Evolutionary conservation across 2,888 invertebrate species (phyloP).

Genomic region (Gnatocerus cornutus): DNA sequence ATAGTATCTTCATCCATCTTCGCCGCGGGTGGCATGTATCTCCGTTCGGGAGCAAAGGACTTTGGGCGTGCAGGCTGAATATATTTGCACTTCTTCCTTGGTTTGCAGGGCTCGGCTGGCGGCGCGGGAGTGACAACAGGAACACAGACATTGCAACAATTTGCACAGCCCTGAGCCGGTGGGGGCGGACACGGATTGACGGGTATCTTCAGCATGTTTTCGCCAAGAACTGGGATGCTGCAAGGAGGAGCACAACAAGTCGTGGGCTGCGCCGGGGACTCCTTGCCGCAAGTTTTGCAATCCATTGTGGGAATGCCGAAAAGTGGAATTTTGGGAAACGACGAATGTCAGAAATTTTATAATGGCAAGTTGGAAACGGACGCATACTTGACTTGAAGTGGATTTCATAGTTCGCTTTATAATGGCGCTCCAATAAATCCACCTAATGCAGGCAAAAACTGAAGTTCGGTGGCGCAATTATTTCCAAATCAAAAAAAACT

Average conservation of each 20-base stretch:
- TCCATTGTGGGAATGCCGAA: slow-evolving; percentile 54
- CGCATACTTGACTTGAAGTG: not conserved
- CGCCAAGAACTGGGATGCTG: slow-evolving; percentile 61
- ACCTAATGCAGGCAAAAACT: too few species aligned
- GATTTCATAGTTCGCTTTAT: not conserved
- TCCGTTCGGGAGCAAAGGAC: slow-evolving; percentile 74
- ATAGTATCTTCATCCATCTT: slow-evolving; percentile 78
- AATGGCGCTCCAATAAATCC: too few species aligned
- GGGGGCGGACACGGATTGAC: slow-evolving; percentile 61
- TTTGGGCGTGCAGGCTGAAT: slow-evolving; percentile 76
- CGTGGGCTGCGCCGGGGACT: slow-evolving; percentile 47
- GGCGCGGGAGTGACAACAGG: slow-evolving; percentile 59
- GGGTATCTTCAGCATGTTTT: slow-evolving; percentile 58
- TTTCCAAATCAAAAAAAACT: too few species aligned
- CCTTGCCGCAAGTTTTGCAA: slow-evolving; percentile 60
- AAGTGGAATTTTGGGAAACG: slow-evolving; percentile 25
- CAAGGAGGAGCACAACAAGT: slow-evolving; percentile 56
- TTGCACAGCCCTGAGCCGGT: slow-evolving; percentile 43
- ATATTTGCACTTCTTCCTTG: slow-evolving; percentile 65
- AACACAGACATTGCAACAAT: slow-evolving; percentile 59
- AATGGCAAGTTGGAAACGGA: slow-evolving; percentile 21
- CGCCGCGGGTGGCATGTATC: slow-evolving; percentile 75
- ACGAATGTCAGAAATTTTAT: slow-evolving; percentile 41
- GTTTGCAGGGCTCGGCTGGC: slow-evolving; percentile 45
- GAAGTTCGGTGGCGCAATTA: too few species aligned